Conservation (phyloP, 2,113 vertebrate genomes). For the Muscicapa adusta region DNA sequence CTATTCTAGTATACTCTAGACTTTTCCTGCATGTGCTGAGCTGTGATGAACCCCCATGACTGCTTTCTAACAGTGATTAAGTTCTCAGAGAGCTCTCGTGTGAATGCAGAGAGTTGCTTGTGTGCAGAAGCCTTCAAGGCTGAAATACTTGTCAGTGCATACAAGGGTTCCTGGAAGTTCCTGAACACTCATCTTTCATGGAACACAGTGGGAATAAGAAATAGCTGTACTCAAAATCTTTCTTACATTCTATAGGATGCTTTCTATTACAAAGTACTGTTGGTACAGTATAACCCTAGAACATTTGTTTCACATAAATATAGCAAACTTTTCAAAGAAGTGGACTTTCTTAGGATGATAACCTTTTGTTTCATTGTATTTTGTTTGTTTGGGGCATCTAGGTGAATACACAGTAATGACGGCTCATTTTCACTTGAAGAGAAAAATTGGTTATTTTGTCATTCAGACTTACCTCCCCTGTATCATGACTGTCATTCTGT, state of each 20-base stretch:
- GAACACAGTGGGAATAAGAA: not conserved
- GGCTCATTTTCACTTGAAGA: slow-evolving; percentile 97
- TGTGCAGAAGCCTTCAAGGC: not conserved
- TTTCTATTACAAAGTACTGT: not conserved
- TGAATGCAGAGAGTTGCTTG: not conserved
- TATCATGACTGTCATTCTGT: slow-evolving; percentile 99
- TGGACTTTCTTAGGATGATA: not conserved
- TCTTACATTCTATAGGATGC: not conserved
- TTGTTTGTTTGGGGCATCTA: slow-evolving; percentile 60
- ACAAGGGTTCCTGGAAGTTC: not conserved
- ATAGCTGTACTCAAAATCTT: not conserved
- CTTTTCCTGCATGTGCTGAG: not conserved
- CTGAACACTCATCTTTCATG: not conserved
- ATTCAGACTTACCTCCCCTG: slow-evolving; percentile 98
- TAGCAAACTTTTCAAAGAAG: not conserved
- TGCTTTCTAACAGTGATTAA: not conserved
- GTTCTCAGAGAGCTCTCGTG: not conserved
- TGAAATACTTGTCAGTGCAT: not conserved
- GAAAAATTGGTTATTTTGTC: slow-evolving; percentile 99
- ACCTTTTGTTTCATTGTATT: not conserved
- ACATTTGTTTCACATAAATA: not conserved
- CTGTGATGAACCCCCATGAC: not conserved
- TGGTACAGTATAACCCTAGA: not conserved
- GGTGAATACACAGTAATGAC: slow-evolving; percentile 99
- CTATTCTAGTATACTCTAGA: not conserved